Evolutionary conservation across 1,140 invertebrate genomes (phyloP).

Genomic region (Megathymus violae): DNA sequence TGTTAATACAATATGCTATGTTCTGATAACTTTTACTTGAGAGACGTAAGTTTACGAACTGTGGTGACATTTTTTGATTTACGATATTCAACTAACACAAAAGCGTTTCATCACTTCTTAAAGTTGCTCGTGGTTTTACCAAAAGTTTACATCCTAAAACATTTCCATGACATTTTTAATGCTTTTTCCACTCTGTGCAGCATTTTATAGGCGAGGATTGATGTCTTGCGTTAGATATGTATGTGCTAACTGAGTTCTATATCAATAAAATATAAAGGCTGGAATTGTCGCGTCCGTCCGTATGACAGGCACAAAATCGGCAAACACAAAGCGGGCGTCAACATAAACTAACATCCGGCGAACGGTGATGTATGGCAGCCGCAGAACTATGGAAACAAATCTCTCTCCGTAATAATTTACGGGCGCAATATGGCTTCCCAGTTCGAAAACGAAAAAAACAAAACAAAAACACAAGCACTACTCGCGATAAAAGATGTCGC

Average conservation of each 20-base stretch:
- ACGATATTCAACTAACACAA: too few relatives aligned
- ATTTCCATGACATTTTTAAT: slow-evolving; percentile 13
- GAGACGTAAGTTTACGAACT: not conserved
- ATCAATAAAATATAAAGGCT: slow-evolving; percentile 62
- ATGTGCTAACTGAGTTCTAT: slow-evolving; percentile 43
- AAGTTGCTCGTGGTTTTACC: not conserved
- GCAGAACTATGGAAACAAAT: slow-evolving; percentile 82
- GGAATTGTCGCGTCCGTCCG: slow-evolving; percentile 63
- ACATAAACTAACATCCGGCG: slow-evolving; percentile 78
- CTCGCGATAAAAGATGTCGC: slow-evolving; percentile 79
- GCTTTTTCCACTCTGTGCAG: slow-evolving; percentile 7
- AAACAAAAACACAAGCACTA: slow-evolving; percentile 73
- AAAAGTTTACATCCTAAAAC: not conserved
- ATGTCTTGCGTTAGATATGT: slow-evolving; percentile 32
- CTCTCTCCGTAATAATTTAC: slow-evolving; percentile 78
- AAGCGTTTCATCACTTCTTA: too few relatives aligned
- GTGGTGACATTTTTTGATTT: too few relatives aligned
- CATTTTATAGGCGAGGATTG: slow-evolving; percentile 9
- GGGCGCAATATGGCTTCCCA: slow-evolving; percentile 74
- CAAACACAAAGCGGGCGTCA: slow-evolving; percentile 73
- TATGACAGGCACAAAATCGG: slow-evolving; percentile 72
- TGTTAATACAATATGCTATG: slow-evolving; percentile 26
- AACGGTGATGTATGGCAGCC: slow-evolving; percentile 77
- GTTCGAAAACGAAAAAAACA: slow-evolving; percentile 73
- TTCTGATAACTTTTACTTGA: slow-evolving; percentile 23